Conservation (phyloP, 2,888 invertebrate species). For the Spicauda simplicius region DNA sequence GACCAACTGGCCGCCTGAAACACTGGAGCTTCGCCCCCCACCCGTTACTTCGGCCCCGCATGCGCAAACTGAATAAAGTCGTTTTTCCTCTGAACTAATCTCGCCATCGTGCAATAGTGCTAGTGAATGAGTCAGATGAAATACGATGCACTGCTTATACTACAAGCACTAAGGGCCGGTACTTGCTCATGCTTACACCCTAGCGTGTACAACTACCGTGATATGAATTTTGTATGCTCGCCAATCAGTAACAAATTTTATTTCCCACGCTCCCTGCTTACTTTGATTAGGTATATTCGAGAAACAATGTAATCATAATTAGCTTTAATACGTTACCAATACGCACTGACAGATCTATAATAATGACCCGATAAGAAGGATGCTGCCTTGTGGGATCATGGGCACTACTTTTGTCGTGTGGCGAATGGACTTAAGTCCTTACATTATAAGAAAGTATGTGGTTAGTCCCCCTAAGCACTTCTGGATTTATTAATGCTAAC, state of each 20-base stretch:
- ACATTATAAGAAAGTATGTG: too few relatives aligned
- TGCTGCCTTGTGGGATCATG: too few relatives aligned
- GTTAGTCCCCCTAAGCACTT: too few relatives aligned
- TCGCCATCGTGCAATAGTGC: constrained; percentile 34
- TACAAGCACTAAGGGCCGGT: neutral
- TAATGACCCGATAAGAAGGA: too few relatives aligned
- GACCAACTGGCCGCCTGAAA: constrained; percentile 70
- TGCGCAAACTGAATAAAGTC: constrained; percentile 56
- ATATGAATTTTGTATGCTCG: neutral
- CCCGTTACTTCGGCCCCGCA: constrained; percentile 54
- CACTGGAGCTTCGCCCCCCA: constrained; percentile 60
- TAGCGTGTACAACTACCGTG: neutral
- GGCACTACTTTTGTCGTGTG: too few relatives aligned
- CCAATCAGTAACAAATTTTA: neutral
- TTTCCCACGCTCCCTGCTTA: too few relatives aligned
- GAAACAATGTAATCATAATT: too few relatives aligned
- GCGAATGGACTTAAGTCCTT: too few relatives aligned
- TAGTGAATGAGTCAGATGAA: constrained; percentile 59
- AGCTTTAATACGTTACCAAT: too few relatives aligned
- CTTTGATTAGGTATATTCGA: too few relatives aligned
- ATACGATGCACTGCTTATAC: constrained; percentile 37
- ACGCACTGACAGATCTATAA: too few relatives aligned
- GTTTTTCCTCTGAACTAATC: constrained; percentile 48
- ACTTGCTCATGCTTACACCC: neutral
- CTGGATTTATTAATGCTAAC: too few relatives aligned